Evolutionary conservation across 2,113 vertebrate genomes (phyloP).

Genomic region (Ibidorhyncha struthersii): DNA sequence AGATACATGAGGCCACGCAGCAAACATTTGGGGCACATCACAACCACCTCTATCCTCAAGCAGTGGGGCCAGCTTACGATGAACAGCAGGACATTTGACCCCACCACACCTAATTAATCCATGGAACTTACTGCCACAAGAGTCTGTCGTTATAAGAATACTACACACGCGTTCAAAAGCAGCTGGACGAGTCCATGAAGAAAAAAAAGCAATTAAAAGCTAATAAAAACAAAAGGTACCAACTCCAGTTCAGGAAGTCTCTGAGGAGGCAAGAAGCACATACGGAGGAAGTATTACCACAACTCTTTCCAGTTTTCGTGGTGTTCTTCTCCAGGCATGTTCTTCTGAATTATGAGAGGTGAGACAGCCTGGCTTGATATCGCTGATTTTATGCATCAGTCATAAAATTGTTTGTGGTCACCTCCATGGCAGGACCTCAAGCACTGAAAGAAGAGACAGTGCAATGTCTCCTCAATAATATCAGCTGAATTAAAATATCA

Average conservation of each 20-base stretch:
- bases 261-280: background rate
- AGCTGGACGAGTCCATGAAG: background rate
- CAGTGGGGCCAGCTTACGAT: background rate
- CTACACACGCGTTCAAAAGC: background rate
- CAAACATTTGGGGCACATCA: background rate
- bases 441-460: background rate
- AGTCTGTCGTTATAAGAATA: background rate
- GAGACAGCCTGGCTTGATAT: background rate
- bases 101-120: background rate
- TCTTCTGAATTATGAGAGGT: background rate
- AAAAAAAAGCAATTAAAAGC: background rate
- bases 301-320: background rate
- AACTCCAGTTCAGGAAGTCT: background rate
- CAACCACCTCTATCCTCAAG: background rate
- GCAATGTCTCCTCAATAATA: background rate
- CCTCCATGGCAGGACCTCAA: background rate
- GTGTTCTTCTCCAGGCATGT: background rate
- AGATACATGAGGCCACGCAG: background rate
- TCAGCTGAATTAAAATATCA: fast-evolving
- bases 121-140: background rate
- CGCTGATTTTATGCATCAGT: background rate
- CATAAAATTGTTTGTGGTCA: background rate
- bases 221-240: background rate
- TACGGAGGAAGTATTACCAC: background rate
- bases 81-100: background rate